These are phyloP conservation scores for Balearica regulorum DNA, from an alignment of 2,797 vertebrate genomes.

Conservation along the genomic window DNA sequence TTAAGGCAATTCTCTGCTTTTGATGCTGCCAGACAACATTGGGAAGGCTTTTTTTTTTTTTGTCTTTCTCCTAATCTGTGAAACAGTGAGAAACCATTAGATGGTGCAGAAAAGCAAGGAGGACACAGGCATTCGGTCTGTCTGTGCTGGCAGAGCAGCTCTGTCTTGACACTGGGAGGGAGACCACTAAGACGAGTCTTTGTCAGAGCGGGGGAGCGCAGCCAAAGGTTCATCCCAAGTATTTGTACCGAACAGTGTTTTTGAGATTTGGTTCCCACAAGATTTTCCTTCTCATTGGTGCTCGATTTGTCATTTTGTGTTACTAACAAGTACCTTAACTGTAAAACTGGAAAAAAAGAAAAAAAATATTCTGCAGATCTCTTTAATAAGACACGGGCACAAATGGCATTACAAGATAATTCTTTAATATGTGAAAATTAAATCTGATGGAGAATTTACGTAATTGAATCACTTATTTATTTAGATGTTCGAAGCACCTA, in stretches of 20 bases:
- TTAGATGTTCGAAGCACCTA: neutral
- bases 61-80: neutral
- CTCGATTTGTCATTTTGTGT: neutral
- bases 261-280: neutral
- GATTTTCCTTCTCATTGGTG: neutral
- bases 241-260: fast-evolving
- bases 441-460: neutral
- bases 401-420: neutral
- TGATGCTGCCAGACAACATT: neutral
- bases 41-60: neutral
- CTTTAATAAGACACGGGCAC: neutral
- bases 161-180: neutral
- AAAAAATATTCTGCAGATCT: neutral
- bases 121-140: neutral
- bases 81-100: neutral
- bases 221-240: neutral
- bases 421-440: neutral
- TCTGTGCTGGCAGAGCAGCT: neutral
- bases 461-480: neutral
- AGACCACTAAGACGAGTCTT: fast-evolving
- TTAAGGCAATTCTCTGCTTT: neutral
- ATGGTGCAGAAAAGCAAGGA: conserved; percentile 11
- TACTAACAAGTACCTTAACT: neutral
- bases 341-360: neutral
- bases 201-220: neutral